Conservation (phyloP, 2,888 invertebrate species). For the Himalopsyche kuldschensis region DNA sequence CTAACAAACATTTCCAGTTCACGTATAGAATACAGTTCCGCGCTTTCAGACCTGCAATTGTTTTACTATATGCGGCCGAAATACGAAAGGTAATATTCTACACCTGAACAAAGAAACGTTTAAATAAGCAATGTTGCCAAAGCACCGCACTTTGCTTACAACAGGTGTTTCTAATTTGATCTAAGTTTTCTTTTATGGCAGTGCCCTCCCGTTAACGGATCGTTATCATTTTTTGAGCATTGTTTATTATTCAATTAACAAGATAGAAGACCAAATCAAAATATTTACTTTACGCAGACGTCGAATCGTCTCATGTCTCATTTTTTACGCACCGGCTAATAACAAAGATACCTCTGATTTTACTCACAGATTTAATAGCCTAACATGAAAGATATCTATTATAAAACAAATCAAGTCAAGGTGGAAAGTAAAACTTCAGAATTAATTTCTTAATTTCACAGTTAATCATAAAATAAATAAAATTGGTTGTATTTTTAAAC, state of each 20-base stretch:
- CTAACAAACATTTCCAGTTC: slow-evolving; percentile 24
- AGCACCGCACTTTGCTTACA: slow-evolving; percentile 28
- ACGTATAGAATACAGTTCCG: slow-evolving; percentile 17
- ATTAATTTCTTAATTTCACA: background rate
- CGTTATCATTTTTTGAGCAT: slow-evolving; percentile 32
- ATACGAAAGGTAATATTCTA: slow-evolving; percentile 12
- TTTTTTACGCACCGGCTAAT: background rate
- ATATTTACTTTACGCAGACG: background rate
- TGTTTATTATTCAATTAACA: slow-evolving; percentile 8
- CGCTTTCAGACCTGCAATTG: background rate
- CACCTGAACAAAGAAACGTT: slow-evolving; percentile 34
- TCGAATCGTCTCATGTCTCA: background rate
- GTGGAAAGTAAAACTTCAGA: background rate
- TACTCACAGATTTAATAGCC: background rate
- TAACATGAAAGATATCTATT: background rate
- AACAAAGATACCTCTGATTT: background rate
- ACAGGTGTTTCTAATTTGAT: slow-evolving; percentile 32
- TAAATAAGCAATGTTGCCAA: slow-evolving; percentile 36
- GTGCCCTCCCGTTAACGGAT: slow-evolving; percentile 34
- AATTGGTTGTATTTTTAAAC: background rate
- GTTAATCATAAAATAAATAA: background rate
- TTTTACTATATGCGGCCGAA: background rate
- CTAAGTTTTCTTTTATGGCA: slow-evolving; percentile 37
- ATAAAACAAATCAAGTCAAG: background rate
- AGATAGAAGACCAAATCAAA: background rate